phyloP scores from a whole-genome alignment of 2,797 vertebrate genomes.

The Podargus strigoides region DNA sequence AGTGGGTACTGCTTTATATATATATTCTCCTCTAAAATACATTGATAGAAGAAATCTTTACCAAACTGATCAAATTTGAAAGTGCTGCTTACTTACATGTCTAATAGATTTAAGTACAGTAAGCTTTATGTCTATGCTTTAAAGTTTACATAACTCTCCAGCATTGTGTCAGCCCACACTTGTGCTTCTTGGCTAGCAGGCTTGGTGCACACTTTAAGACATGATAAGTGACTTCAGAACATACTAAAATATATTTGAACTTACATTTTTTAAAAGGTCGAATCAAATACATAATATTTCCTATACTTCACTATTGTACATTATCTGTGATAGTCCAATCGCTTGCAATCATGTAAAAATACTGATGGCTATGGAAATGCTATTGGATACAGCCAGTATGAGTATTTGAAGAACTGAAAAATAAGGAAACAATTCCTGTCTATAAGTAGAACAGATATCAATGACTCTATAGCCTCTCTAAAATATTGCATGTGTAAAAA shows the following conservation, averaged over 20 bases:
- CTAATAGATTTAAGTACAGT: not conserved
- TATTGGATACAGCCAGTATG: not conserved
- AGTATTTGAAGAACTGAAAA: not conserved
- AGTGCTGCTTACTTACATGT: not conserved
- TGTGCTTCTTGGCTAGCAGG: not conserved
- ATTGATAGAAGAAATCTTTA: not conserved
- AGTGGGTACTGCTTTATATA: not conserved
- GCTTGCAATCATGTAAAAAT: not conserved
- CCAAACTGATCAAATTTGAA: fast-evolving
- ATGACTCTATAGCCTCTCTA: fast-evolving
- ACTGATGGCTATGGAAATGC: not conserved
- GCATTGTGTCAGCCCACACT: fast-evolving
- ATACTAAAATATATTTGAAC: not conserved
- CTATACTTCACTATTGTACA: fast-evolving
- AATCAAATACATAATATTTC: not conserved
- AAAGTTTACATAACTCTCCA: not conserved
- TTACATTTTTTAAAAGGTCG: not conserved
- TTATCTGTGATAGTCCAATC: not conserved
- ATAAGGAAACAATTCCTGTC: not conserved
- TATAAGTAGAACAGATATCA: not conserved
- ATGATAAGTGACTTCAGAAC: not conserved
- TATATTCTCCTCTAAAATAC: not conserved
- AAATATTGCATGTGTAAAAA: not conserved
- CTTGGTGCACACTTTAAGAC: not conserved
- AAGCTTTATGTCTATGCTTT: not conserved